These are phyloP conservation scores for Eurosta solidaginis DNA, from an alignment of 1,140 invertebrate genomes.

Conservation along the genomic window DNA sequence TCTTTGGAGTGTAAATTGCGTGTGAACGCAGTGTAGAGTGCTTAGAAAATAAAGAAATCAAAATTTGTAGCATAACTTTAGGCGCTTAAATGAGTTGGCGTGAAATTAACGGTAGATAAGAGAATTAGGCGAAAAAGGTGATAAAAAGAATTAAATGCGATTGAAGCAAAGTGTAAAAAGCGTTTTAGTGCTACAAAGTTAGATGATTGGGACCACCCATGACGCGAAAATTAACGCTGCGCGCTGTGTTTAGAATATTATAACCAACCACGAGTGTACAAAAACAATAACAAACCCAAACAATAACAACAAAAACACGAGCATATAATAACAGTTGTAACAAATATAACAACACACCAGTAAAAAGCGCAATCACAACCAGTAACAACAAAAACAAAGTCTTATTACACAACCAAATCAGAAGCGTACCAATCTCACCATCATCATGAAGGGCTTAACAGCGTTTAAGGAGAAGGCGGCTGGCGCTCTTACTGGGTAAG, in stretches of 20 bases:
- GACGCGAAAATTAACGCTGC: not conserved
- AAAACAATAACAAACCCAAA: conserved; percentile 3
- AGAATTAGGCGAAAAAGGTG: too few relatives aligned
- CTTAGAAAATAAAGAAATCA: not conserved
- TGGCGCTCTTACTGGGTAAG: conserved; percentile 56
- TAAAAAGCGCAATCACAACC: not conserved
- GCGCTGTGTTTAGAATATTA: not conserved
- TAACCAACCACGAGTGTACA: conserved; percentile 25
- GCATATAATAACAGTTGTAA: too few relatives aligned
- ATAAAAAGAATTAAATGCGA: too few relatives aligned
- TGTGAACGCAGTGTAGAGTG: not conserved
- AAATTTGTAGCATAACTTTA: conserved; percentile 7
- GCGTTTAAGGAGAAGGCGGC: conserved; percentile 57
- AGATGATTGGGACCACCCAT: conserved; percentile 28
- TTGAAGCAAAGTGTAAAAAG: not conserved
- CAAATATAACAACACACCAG: not conserved
- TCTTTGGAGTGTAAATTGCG: conserved; percentile 7
- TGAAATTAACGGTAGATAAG: not conserved
- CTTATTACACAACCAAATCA: not conserved
- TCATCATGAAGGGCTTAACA: conserved; percentile 55
- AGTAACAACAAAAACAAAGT: conserved; percentile 1
- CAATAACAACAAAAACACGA: not conserved
- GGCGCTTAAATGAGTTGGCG: not conserved
- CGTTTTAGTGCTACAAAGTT: not conserved
- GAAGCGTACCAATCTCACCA: not conserved